Evolutionary conservation across 2,888 invertebrate species (phyloP).

Genomic region (Trichacis sp.): DNA sequence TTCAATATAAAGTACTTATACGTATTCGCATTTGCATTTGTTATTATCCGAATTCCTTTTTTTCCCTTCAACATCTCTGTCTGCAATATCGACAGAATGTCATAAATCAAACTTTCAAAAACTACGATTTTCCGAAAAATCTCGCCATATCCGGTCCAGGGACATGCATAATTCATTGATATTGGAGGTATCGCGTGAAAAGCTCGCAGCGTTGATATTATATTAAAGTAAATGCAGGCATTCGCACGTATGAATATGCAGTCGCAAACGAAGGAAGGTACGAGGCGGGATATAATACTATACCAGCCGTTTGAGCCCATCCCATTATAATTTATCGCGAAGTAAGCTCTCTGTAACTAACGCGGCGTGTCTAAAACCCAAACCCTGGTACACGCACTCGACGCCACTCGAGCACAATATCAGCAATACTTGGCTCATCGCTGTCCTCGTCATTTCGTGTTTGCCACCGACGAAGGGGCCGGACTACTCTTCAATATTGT

Average conservation of each 20-base stretch:
- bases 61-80: too few species aligned
- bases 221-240: not conserved
- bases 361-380: constrained; percentile 59
- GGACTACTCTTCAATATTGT: constrained; percentile 53
- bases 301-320: constrained; percentile 38
- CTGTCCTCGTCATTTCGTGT: constrained; percentile 56
- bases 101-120: too few species aligned
- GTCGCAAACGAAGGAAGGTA: not conserved
- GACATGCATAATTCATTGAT: too few species aligned
- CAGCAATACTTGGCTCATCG: constrained; percentile 49
- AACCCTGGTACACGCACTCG: constrained; percentile 47
- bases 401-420: constrained; percentile 60
- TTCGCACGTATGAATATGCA: not conserved
- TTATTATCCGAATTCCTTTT: too few species aligned
- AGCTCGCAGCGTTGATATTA: not conserved
- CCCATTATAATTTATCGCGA: constrained; percentile 39
- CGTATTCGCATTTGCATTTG: too few species aligned
- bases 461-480: constrained; percentile 56
- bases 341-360: constrained; percentile 56
- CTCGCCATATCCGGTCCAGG: too few species aligned
- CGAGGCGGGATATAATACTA: not conserved
- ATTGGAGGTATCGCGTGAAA: too few species aligned
- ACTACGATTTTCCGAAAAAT: too few species aligned
- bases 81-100: too few species aligned
- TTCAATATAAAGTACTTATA: too few species aligned